Conservation (phyloP, 2,888 invertebrate species). For the Beris chalybata region DNA sequence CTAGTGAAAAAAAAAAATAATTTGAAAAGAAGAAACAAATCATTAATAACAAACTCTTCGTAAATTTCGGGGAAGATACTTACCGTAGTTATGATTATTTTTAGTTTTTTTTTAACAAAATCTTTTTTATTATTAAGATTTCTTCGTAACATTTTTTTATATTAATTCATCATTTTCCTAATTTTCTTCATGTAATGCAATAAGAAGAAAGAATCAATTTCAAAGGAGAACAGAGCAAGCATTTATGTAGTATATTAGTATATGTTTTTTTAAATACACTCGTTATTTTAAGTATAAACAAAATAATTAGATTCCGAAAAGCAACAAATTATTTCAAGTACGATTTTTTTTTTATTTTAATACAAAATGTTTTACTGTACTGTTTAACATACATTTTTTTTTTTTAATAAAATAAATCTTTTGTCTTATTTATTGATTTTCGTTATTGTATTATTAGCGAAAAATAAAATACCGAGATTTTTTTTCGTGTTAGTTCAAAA, state of each 20-base stretch:
- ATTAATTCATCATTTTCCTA: slow-evolving; percentile 38
- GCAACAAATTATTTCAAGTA: slow-evolving; percentile 1
- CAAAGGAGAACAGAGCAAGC: slow-evolving; percentile 32
- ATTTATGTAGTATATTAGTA: slow-evolving; percentile 29
- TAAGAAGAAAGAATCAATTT: slow-evolving; percentile 42
- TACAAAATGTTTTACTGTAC: not conserved
- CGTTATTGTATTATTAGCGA: too few relatives aligned
- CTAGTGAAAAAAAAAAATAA: too few relatives aligned
- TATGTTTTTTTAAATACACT: slow-evolving; percentile 27
- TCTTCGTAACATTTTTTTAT: slow-evolving; percentile 36
- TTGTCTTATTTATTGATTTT: too few relatives aligned
- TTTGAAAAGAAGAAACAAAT: too few relatives aligned
- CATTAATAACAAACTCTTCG: too few relatives aligned
- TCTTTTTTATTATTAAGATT: slow-evolving; percentile 5
- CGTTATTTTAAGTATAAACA: slow-evolving; percentile 24
- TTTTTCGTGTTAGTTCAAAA: too few relatives aligned
- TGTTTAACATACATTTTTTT: not conserved
- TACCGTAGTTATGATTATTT: slow-evolving; percentile 39
- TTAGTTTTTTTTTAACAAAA: slow-evolving; percentile 24
- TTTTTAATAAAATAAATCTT: too few relatives aligned
- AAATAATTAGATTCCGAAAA: slow-evolving; percentile 11
- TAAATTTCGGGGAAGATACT: slow-evolving; percentile 39
- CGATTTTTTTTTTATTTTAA: not conserved
- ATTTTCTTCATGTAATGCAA: slow-evolving; percentile 42
- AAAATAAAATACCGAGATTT: too few relatives aligned